Percentiles rank a stretch among this genome's conserved stretches.
Evolutionary conservation across 2,113 vertebrate species (phyloP).

Genomic region (Mormyrus iriodes): DNA sequence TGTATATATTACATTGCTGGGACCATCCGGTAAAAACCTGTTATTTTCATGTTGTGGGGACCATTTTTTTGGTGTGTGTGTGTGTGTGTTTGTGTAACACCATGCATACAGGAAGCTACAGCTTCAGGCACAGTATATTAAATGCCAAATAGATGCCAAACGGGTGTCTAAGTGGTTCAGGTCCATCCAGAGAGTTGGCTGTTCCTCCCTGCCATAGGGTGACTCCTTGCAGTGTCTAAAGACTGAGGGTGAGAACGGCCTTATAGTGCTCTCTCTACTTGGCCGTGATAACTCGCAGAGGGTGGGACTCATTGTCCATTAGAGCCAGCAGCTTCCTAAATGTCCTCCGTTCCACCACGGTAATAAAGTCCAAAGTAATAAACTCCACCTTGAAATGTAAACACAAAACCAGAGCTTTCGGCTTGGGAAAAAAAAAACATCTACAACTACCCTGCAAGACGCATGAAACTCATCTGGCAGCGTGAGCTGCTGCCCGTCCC

Average conservation of each 20-base stretch:
- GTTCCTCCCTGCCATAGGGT: background rate
- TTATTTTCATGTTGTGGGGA: too few relatives aligned
- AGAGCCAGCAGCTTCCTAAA: background rate
- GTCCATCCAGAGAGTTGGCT: background rate
- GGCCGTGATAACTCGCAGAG: background rate
- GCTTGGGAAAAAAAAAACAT: background rate
- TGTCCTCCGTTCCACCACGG: background rate
- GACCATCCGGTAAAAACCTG: too few relatives aligned
- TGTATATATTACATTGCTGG: too few relatives aligned
- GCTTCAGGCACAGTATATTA: background rate
- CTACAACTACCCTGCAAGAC: background rate
- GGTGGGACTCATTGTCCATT: background rate
- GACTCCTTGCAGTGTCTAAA: background rate
- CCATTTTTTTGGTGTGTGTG: too few relatives aligned
- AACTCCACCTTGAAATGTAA: background rate
- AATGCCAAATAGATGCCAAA: background rate
- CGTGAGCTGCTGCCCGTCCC: background rate
- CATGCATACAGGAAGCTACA: slow-evolving; percentile 5
- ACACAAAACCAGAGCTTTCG: background rate
- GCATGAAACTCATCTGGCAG: background rate
- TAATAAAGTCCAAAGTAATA: background rate
- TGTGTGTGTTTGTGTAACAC: background rate
- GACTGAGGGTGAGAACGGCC: background rate
- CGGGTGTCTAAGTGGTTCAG: background rate
- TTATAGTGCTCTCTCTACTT: background rate